A percentile compares a stretch with the other conserved stretches of the same genome.
Evolutionary conservation across 2,797 vertebrate genomes (phyloP).

Genomic region (Esox masquinongy): DNA sequence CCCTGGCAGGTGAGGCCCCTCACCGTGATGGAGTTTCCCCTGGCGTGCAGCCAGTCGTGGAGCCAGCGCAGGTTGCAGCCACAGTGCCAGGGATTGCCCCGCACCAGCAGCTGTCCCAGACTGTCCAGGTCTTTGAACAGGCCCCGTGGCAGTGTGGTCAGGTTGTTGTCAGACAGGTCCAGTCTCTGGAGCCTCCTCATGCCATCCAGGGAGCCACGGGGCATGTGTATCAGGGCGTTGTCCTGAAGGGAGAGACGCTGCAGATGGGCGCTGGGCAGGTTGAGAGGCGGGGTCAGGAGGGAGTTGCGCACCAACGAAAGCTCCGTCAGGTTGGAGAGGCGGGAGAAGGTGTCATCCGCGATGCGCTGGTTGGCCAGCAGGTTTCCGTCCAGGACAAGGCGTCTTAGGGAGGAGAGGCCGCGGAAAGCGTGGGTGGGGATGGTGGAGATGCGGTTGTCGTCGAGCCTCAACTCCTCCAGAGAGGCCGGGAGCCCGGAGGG

Average conservation of each 20-base stretch:
- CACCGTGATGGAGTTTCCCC: slow-evolving; percentile 84
- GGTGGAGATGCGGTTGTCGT: slow-evolving; percentile 95
- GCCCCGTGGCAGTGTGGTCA: slow-evolving; percentile 88
- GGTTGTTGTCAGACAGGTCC: slow-evolving; percentile 93
- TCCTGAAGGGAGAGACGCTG: slow-evolving; percentile 90
- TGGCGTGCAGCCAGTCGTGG: slow-evolving; percentile 86
- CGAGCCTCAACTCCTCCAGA: slow-evolving; percentile 90
- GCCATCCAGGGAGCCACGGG: slow-evolving; percentile 83
- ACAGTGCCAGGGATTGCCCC: slow-evolving; percentile 96
- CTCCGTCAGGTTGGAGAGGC: slow-evolving; percentile 89
- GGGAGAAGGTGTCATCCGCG: slow-evolving; percentile 89
- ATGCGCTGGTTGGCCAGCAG: slow-evolving; percentile 94
- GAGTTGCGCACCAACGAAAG: slow-evolving; percentile 92
- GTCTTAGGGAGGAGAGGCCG: slow-evolving; percentile 84
- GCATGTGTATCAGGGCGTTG: slow-evolving; percentile 90
- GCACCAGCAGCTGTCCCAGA: slow-evolving; percentile 84
- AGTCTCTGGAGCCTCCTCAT: slow-evolving; percentile 86
- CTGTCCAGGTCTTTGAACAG: slow-evolving; percentile 89
- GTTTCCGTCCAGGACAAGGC: slow-evolving; percentile 92
- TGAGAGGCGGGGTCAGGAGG: slow-evolving; percentile 86
- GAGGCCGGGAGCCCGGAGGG: slow-evolving; percentile 90
- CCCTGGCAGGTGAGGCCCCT: slow-evolving; percentile 90
- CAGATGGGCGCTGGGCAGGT: slow-evolving; percentile 85
- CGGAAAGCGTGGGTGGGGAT: slow-evolving; percentile 91
- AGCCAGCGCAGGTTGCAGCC: slow-evolving; percentile 93